Evolutionary conservation across 2,797 vertebrate genomes (phyloP), one percentile per base, ranked within the genome.

Genomic region (Gallinago nigripennis): DNA sequence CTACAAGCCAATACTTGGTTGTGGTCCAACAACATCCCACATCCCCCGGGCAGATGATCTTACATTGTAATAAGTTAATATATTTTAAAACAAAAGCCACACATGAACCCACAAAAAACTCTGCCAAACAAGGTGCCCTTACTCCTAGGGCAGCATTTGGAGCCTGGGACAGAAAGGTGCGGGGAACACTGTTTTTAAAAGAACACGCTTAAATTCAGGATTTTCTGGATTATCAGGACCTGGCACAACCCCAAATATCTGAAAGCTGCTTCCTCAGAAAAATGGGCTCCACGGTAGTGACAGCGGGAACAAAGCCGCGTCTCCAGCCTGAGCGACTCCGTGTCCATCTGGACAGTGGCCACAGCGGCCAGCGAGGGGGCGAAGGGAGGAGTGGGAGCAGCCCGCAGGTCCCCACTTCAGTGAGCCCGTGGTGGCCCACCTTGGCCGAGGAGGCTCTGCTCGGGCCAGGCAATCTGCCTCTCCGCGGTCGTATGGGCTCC

Each of bases 1-100:
- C 96, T 95, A 90, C 83, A 90, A 94, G 94, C 96, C 94, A 96
- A 87, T 82, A 46, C 88, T 95, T 95, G 96, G 96, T 96, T 69
- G 65, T 71, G 66, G 37, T 96, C 95, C 96, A 97, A 81, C 81
- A 94, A 88, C 88, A 95, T 95, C 95, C 88, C 86, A 80, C 91
- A 94, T 94, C 95, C 90, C 94, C 83, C 68, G 0, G 93, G 95
- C 93, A 95, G 88, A 90, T 91, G 71, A 94, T 92, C 95, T 94
- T 92, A 96, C 91, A 86, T 95, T 96, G 84, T 87, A 96, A 97
- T 95, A 85, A 92, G 92, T 82, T 66, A 88, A 92, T 95, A 39
- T 71, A 77, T 90, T 96, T 93, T 82, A 92, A 92, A 95, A 87
- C 33, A 84, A 92, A 89, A 92, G 45, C 19, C 61, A 53, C 48